Base-by-base conservation (phyloP, 1,140 invertebrate genomes). In the Limonius californicus region DNA sequence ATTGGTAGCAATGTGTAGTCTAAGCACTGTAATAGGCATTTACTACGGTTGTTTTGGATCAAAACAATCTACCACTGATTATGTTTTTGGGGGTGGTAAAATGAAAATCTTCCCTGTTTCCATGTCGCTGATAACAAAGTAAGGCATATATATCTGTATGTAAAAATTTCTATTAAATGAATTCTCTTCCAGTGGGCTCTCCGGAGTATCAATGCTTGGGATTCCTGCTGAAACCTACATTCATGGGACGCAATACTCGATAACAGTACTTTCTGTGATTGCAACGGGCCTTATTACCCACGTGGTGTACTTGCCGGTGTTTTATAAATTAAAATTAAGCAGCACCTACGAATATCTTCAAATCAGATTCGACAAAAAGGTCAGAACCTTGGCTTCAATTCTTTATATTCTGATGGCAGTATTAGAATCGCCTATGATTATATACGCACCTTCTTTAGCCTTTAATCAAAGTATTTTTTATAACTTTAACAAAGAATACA, bases 191-290 rank as follows among this genome's bases (percentile, higher is more conserved):
- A 27, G 23, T 27, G 3, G 3, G 3, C 3, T 27, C 9, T 27
- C 23, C 9, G 23, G 23, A 4, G 23, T 92, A 20, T 89, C 89
- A 0, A 71, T 94, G 2, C 79, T 93, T 0, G 89, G 89, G 7
- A 82, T 89, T 20, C 91, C 91, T 0, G 84, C 89, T 0, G 91
- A 94, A 71, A 85, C 91, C 53, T 94, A 94, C 65, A 72, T 80
- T 8, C 85, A 84, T 68, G 90, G 90, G 1, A 85, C 85, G 1
- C 82, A 88, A 67, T 89, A 88, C 66, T 82, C 82, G 66, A 77
- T 83, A 4, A 82, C 83, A 2, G 78, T 83, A 16, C 71, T 89
- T 12, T 81, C 83, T 6, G 82, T 86, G 32, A 69, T 87, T 18
- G 68, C 89, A 4, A 82, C 86, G 9, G 82, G 82, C 42, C 72